Percentiles rank a stretch among this genome's conserved stretches.
Evolutionary conservation across 1,140 invertebrate genomes (phyloP).

Genomic region (Drosophila gunungcola): DNA sequence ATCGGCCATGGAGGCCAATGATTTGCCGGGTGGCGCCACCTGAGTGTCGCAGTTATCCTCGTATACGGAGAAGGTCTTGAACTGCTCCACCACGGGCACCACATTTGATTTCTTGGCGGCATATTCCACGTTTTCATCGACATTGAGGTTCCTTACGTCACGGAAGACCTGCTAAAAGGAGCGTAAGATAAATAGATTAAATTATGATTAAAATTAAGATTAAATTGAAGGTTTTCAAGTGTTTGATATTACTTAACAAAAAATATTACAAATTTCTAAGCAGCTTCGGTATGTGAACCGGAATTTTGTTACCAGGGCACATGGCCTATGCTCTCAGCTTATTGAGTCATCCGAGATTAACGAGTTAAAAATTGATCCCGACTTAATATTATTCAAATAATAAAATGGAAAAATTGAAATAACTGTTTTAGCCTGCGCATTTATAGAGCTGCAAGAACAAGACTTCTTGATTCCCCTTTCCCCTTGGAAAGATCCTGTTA

Average conservation of each 20-base stretch:
- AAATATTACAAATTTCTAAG: too few species aligned
- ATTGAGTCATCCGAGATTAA: too few species aligned
- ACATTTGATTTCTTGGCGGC: constrained; percentile 68
- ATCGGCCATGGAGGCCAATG: constrained; percentile 24
- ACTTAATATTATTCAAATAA: too few species aligned
- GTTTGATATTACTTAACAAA: too few species aligned
- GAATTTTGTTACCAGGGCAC: too few species aligned
- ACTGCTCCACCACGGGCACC: constrained; percentile 87
- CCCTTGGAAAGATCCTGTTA: constrained; percentile 68
- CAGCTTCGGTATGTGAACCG: too few species aligned
- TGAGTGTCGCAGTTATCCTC: constrained; percentile 87
- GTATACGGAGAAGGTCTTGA: constrained; percentile 90
- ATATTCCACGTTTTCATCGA: constrained; percentile 50
- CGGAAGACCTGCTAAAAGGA: constrained; percentile 57
- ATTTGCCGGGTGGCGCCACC: constrained; percentile 30
- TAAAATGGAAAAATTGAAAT: too few species aligned
- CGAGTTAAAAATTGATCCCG: too few species aligned
- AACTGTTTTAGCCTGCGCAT: too few species aligned
- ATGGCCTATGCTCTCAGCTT: too few species aligned
- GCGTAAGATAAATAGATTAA: constrained; percentile 6
- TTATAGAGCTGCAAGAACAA: neutral
- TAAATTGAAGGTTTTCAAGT: neutral
- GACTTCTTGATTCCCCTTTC: constrained; percentile 8
- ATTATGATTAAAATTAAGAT: neutral
- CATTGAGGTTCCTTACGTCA: constrained; percentile 48